Conservation (phyloP, 1,140 invertebrate genomes). For the Apocrypta bakeri region DNA sequence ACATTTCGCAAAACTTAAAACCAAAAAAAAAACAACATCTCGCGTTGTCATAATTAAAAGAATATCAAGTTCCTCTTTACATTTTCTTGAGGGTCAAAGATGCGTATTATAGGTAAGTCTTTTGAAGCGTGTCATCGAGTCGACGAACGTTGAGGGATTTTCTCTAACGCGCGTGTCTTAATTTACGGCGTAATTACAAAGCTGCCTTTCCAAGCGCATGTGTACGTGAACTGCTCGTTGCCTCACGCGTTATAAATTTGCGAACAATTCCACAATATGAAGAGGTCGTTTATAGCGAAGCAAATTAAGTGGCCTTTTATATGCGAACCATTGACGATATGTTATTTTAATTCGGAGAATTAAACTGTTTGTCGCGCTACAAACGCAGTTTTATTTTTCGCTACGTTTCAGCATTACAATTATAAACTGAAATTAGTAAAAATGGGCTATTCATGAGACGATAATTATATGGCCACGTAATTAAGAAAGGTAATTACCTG, state of each 20-base stretch:
- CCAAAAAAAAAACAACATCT: no score
- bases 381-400: not conserved
- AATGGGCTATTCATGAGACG: constrained; percentile 22
- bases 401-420: not conserved
- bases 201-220: not conserved
- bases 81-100: constrained; percentile 26
- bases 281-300: no score
- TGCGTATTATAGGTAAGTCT: constrained; percentile 1
- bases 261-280: not conserved
- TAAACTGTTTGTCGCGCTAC: not conserved
- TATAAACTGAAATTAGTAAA: constrained; percentile 11
- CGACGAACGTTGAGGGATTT: not conserved
- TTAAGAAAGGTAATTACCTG: not conserved
- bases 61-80: constrained; percentile 14
- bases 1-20: no score
- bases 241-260: constrained; percentile 5
- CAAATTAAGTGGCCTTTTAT: constrained; percentile 25
- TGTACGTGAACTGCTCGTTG: not conserved
- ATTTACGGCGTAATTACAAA: constrained; percentile 32
- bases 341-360: constrained; percentile 29
- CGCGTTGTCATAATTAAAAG: not conserved
- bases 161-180: constrained; percentile 1
- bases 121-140: not conserved
- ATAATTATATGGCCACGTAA: constrained; percentile 7
- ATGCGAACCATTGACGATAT: not conserved